phyloP scores from a whole-genome alignment of 2,888 invertebrate species.

The Pseudococcus jackbeardsleyi region DNA sequence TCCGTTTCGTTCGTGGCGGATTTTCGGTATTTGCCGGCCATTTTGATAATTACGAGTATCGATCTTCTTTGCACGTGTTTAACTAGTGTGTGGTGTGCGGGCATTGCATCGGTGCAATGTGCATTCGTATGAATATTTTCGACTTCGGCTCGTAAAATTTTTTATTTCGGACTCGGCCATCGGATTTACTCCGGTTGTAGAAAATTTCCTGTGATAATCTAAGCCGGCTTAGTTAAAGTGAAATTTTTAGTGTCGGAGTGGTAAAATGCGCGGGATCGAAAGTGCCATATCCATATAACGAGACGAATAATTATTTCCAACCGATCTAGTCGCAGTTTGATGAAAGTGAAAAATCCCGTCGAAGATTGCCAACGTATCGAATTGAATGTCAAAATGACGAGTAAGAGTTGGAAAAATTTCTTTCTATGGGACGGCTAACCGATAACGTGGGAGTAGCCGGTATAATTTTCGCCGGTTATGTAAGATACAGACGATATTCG shows the following conservation, averaged over 20 bases:
- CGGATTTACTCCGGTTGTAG: not conserved
- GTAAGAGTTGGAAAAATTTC: not conserved
- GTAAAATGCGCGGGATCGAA: conserved; percentile 43
- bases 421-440: not conserved
- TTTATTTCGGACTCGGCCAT: not conserved
- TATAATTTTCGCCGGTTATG: not conserved
- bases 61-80: conserved; percentile 51
- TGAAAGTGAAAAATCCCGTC: conserved; percentile 6
- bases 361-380: not conserved
- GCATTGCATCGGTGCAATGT: conserved; percentile 52
- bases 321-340: not conserved
- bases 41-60: conserved; percentile 43
- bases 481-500: not conserved
- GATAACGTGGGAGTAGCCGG: not conserved
- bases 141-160: not conserved
- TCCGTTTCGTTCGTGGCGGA: conserved; percentile 19
- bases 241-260: not conserved
- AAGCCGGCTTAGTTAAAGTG: conserved; percentile 3
- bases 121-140: not conserved
- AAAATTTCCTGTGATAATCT: conserved; percentile 25
- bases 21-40: conserved; percentile 42
- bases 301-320: not conserved
- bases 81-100: conserved; percentile 20
- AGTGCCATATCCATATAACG: not conserved
- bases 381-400: conserved; percentile 25